phyloP scores from a whole-genome alignment of 1,140 invertebrate genomes.

The Drosophila malerkotliana region DNA sequence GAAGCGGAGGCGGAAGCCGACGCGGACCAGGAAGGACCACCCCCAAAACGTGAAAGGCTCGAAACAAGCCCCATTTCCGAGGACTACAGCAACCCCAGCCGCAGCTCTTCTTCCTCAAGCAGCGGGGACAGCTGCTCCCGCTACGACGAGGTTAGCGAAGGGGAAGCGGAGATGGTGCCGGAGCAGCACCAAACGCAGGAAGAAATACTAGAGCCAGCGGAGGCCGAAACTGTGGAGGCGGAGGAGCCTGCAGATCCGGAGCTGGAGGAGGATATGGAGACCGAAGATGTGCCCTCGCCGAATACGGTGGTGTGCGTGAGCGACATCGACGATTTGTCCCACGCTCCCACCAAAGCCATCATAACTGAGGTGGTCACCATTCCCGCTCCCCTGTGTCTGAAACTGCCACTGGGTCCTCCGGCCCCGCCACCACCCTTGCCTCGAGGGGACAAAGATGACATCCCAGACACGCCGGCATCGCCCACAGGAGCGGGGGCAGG shows the following conservation, averaged over 20 bases:
- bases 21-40: neutral
- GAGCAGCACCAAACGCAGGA: neutral
- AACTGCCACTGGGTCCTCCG: neutral
- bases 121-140: constrained; percentile 8
- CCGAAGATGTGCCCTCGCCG: constrained; percentile 21
- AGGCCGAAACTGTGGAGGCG: neutral
- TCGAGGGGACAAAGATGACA: neutral
- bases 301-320: constrained; percentile 20
- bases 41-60: constrained; percentile 13
- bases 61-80: constrained; percentile 37
- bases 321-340: neutral
- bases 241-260: neutral
- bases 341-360: constrained; percentile 32
- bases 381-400: constrained; percentile 24
- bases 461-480: constrained; percentile 40
- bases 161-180: neutral
- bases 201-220: neutral
- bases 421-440: neutral
- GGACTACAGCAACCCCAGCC: constrained; percentile 19
- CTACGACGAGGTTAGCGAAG: constrained; percentile 26
- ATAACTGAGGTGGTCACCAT: constrained; percentile 44
- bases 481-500: constrained; percentile 56
- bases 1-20: neutral
- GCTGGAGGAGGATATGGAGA: constrained; percentile 8
- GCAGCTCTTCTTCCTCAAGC: constrained; percentile 8